Percentiles rank a stretch among this genome's conserved stretches.
phyloP scores from a whole-genome alignment of 2,888 invertebrate species.

The Magallana nippona region DNA sequence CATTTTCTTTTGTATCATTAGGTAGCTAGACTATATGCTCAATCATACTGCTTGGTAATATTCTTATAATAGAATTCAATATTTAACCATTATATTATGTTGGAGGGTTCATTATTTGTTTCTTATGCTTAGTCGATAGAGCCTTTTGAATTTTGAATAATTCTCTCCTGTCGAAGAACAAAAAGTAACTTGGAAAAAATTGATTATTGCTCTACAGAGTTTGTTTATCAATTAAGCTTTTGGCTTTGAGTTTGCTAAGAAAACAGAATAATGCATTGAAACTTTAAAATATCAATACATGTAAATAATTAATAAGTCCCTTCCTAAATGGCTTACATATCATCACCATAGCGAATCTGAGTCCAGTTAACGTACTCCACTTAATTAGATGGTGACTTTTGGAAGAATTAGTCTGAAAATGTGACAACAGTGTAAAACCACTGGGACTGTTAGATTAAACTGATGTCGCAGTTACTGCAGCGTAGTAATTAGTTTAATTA shows the following conservation, averaged over 20 bases:
- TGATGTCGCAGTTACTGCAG: too few species aligned
- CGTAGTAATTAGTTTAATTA: too few species aligned
- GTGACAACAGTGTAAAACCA: too few species aligned
- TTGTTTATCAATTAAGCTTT: slow-evolving; percentile 5
- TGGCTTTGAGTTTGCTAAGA: slow-evolving; percentile 5
- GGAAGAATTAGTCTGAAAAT: too few species aligned
- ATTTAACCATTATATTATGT: too few species aligned
- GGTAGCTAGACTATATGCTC: too few species aligned
- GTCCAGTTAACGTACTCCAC: not conserved
- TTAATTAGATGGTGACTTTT: not conserved
- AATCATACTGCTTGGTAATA: too few species aligned
- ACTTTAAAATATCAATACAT: slow-evolving; percentile 5
- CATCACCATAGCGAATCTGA: slow-evolving; percentile 5
- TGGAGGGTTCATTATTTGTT: not conserved
- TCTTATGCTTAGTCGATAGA: not conserved
- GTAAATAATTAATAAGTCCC: slow-evolving; percentile 3
- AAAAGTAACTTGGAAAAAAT: slow-evolving; percentile 6
- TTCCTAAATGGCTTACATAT: not conserved
- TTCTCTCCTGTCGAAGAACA: not conserved
- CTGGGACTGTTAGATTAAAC: too few species aligned
- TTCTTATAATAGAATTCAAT: too few species aligned
- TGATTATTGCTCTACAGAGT: not conserved
- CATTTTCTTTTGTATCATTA: too few species aligned
- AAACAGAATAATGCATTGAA: slow-evolving; percentile 17
- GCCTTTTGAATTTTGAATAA: not conserved